Evolutionary conservation across 2,113 vertebrate genomes (phyloP).

Genomic region (Coryphaenoides rupestris): DNA sequence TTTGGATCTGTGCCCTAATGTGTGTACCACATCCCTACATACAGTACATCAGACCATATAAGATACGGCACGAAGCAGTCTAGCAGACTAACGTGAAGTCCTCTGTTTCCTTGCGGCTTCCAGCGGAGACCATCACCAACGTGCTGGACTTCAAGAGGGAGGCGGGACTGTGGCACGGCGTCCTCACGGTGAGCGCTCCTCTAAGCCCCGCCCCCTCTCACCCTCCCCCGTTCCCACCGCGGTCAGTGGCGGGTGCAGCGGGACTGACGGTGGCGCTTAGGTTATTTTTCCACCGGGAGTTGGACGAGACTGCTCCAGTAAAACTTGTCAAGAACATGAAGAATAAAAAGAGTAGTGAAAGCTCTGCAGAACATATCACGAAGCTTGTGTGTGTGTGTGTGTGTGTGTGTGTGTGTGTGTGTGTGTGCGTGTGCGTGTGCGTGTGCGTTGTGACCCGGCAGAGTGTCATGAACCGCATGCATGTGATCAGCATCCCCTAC

Average conservation of each 20-base stretch:
- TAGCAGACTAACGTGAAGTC: too few species aligned
- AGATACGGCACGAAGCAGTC: too few species aligned
- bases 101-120: constrained; percentile 39
- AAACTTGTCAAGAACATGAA: too few species aligned
- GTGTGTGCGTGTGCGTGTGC: constrained; percentile 19
- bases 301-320: too few species aligned
- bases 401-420: constrained; percentile 14
- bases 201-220: neutral
- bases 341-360: neutral
- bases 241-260: too few species aligned
- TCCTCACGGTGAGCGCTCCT: constrained; percentile 82
- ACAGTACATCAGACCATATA: too few species aligned
- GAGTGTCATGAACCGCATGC: constrained; percentile 95
- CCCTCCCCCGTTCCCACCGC: too few species aligned
- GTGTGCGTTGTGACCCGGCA: constrained; percentile 48
- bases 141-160: constrained; percentile 97
- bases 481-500: constrained; percentile 93
- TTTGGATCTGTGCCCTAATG: too few species aligned
- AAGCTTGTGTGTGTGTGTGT: neutral
- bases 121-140: constrained; percentile 91
- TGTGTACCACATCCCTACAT: too few species aligned
- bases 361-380: neutral
- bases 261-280: too few species aligned
- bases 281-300: too few species aligned
- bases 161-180: constrained; percentile 93